Conservation (phyloP, 2,113 vertebrate genomes). For the Elephas maximus region DNA sequence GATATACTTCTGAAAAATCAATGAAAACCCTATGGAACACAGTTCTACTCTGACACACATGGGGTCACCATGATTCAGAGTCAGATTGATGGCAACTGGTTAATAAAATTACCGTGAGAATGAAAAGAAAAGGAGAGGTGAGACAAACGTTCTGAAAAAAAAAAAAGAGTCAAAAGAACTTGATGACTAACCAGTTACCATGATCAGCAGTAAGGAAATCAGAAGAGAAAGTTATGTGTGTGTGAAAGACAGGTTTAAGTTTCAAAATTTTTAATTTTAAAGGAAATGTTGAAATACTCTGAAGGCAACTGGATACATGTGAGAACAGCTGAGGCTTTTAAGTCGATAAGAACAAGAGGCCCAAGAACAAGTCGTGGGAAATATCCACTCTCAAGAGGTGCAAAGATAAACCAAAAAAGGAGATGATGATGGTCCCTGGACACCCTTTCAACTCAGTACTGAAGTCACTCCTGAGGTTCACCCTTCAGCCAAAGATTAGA, state of each 20-base stretch:
- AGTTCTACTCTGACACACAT: too few species aligned
- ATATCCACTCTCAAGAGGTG: not conserved
- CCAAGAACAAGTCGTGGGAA: not conserved
- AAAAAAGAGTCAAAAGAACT: not conserved
- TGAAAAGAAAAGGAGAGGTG: not conserved
- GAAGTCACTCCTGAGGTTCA: too few species aligned
- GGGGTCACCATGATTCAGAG: too few species aligned
- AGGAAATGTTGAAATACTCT: not conserved
- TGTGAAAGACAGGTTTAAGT: not conserved
- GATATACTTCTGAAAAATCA: too few species aligned
- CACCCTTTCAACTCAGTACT: too few species aligned
- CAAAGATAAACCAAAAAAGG: not conserved
- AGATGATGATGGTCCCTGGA: not conserved
- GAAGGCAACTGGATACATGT: not conserved
- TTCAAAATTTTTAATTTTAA: not conserved
- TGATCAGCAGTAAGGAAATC: not conserved
- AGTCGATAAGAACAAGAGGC: not conserved
- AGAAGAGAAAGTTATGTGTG: not conserved
- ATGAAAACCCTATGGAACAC: too few species aligned
- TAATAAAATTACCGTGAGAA: too few species aligned
- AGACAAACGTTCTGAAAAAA: not conserved
- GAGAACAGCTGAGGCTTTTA: not conserved
- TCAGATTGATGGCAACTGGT: too few species aligned
- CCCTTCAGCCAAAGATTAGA: too few species aligned
- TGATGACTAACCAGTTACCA: not conserved